Percentiles rank a stretch among this genome's conserved stretches.
These are phyloP conservation scores for Macropodus opercularis DNA, from an alignment of 2,797 vertebrate species.

Conservation along the genomic window DNA sequence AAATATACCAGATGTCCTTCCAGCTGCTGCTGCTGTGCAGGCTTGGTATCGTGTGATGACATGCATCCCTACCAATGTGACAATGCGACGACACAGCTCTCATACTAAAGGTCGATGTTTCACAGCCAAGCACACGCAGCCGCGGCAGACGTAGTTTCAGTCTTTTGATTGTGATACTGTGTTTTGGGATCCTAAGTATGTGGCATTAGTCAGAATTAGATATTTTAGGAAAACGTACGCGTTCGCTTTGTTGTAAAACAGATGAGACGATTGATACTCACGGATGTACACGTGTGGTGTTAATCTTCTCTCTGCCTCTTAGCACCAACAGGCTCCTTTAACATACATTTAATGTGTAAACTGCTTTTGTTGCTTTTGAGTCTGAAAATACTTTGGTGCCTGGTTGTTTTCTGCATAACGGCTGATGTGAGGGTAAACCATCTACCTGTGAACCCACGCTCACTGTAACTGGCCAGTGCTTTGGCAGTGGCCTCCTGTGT, in stretches of 20 bases:
- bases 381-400: conserved; percentile 29
- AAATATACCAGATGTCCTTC: conserved; percentile 61
- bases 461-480: conserved; percentile 51
- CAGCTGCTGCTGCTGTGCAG: conserved; percentile 56
- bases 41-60: conserved; percentile 50
- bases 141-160: not conserved
- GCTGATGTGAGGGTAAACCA: conserved; percentile 45
- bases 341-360: conserved; percentile 24
- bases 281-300: not conserved
- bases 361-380: conserved; percentile 35
- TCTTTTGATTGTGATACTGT: conserved; percentile 13
- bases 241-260: not conserved
- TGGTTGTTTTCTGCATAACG: conserved; percentile 32
- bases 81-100: conserved; percentile 38
- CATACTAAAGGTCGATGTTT: conserved; percentile 26
- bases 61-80: conserved; percentile 74
- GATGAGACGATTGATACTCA: not conserved
- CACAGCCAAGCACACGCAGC: not conserved
- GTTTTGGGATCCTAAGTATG: conserved; percentile 16
- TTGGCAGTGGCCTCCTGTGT: conserved; percentile 40
- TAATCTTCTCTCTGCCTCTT: not conserved
- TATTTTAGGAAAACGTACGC: not conserved
- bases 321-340: conserved; percentile 2
- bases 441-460: conserved; percentile 57
- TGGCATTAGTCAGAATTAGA: conserved; percentile 9